A percentile compares a stretch with the other conserved stretches of the same genome.
phyloP scores from a whole-genome alignment of 1,140 invertebrate genomes.

The Whitmania pigra region DNA sequence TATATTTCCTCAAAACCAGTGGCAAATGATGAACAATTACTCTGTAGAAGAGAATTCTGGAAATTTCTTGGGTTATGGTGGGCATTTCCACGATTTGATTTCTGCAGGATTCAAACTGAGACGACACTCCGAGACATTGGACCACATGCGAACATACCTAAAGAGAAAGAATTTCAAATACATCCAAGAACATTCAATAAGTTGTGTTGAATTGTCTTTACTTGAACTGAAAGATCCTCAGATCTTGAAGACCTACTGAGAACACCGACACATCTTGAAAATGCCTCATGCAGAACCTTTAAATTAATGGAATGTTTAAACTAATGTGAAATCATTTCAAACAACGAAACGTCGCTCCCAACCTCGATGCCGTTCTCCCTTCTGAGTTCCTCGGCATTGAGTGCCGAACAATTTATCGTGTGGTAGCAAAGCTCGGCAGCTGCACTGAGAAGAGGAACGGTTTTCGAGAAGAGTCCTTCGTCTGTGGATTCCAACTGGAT shows the following conservation, averaged over 20 bases:
- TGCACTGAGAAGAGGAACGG: conserved; percentile 68
- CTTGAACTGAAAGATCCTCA: conserved; percentile 63
- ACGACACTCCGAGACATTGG: conserved; percentile 81
- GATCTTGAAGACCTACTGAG: conserved; percentile 60
- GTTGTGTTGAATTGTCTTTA: conserved; percentile 22
- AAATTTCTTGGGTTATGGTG: conserved; percentile 71
- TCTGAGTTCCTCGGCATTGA: conserved; percentile 93
- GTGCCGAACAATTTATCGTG: conserved; percentile 85
- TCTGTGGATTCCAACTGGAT: conserved; percentile 84
- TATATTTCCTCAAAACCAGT: no score
- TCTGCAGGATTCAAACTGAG: conserved; percentile 79
- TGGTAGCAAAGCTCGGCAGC: conserved; percentile 89
- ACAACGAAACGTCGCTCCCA: not conserved
- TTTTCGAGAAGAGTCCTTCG: conserved; percentile 74
- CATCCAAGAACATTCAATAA: not conserved
- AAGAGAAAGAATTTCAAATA: conserved; percentile 14
- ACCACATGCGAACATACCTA: conserved; percentile 83
- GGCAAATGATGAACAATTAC: conserved; percentile 43
- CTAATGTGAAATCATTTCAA: not conserved
- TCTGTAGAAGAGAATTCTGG: conserved; percentile 75
- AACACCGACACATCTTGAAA: conserved; percentile 77
- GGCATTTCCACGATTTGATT: conserved; percentile 69
- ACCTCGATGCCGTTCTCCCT: conserved; percentile 81
- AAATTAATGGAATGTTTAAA: conserved; percentile 20
- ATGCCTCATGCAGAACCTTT: conserved; percentile 68